Percentiles rank a stretch among this genome's conserved stretches.
Evolutionary conservation across 2,888 invertebrate genomes (phyloP).

Genomic region (Drosophila setosimentum): DNA sequence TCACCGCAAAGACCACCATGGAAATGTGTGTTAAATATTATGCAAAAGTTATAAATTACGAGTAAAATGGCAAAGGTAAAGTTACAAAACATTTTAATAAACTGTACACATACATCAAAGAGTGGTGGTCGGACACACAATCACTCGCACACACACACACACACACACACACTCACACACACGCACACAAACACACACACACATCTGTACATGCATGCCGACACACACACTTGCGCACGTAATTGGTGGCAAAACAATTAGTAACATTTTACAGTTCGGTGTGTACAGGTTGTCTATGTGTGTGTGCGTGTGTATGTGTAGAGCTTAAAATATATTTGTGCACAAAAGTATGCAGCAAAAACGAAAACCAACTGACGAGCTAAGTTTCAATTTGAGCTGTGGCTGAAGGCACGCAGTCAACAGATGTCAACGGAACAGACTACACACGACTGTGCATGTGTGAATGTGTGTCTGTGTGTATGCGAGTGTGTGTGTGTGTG

Average conservation of each 20-base stretch:
- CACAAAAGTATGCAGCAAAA: constrained; percentile 57
- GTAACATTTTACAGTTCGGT: constrained; percentile 68
- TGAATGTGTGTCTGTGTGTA: neutral
- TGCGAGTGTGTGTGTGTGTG: neutral
- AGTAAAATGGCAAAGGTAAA: constrained; percentile 39
- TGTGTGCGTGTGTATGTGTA: constrained; percentile 10
- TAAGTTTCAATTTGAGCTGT: constrained; percentile 44
- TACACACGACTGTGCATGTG: neutral
- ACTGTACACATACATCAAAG: constrained; percentile 66
- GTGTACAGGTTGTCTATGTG: constrained; percentile 11
- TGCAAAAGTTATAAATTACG: constrained; percentile 53
- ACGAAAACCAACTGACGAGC: constrained; percentile 57
- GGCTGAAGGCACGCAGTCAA: constrained; percentile 22
- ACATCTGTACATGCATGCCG: constrained; percentile 15
- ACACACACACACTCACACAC: constrained; percentile 26
- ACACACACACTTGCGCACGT: constrained; percentile 61
- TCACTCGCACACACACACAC: constrained; percentile 17
- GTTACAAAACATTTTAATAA: constrained; percentile 72
- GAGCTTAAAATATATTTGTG: constrained; percentile 56
- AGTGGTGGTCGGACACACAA: constrained; percentile 13
- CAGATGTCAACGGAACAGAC: constrained; percentile 52
- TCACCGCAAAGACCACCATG: constrained; percentile 22
- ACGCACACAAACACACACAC: constrained; percentile 11
- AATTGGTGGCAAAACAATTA: constrained; percentile 80
- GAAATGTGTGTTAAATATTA: constrained; percentile 50